Conservation (phyloP, 1,140 invertebrate genomes). For the Onthophagus taurus region DNA sequence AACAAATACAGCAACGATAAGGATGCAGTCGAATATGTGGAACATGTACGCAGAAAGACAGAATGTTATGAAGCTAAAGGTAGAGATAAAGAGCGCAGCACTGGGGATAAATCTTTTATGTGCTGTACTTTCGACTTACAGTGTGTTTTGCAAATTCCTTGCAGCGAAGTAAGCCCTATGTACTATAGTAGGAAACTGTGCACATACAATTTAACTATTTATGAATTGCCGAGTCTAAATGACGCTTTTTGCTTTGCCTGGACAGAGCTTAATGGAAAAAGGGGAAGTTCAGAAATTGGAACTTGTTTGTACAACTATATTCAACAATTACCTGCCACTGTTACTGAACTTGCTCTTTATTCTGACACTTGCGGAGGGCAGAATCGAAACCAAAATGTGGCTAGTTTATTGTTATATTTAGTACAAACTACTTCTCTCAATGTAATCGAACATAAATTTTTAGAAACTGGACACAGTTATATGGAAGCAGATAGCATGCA, state of each 20-base stretch:
- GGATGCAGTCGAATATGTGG: no score
- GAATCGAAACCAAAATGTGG: no score
- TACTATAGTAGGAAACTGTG: conserved; percentile 21
- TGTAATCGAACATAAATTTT: conserved; percentile 24
- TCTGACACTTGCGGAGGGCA: conserved; percentile 10
- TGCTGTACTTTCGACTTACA: conserved; percentile 15
- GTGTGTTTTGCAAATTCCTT: conserved; percentile 17
- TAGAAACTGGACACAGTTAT: conserved; percentile 34
- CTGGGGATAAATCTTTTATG: conserved; percentile 12
- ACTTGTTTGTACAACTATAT: conserved; percentile 15
- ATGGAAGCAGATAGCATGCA: conserved; percentile 35
- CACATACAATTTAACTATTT: conserved; percentile 22
- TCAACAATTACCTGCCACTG: background rate
- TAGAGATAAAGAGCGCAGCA: no score
- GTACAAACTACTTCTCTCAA: background rate
- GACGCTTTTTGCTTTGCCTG: conserved; percentile 17
- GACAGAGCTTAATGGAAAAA: conserved; percentile 21
- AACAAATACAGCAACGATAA: no score
- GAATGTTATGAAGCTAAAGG: no score
- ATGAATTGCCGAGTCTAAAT: conserved; percentile 16
- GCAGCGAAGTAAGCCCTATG: conserved; percentile 11
- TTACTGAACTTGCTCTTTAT: background rate
- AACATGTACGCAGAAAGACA: no score
- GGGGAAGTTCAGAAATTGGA: conserved; percentile 20
- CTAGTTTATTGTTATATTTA: background rate